These are phyloP conservation scores for Urocitellus parryii DNA, from an alignment of 2,113 vertebrate genomes.

Conservation along the genomic window DNA sequence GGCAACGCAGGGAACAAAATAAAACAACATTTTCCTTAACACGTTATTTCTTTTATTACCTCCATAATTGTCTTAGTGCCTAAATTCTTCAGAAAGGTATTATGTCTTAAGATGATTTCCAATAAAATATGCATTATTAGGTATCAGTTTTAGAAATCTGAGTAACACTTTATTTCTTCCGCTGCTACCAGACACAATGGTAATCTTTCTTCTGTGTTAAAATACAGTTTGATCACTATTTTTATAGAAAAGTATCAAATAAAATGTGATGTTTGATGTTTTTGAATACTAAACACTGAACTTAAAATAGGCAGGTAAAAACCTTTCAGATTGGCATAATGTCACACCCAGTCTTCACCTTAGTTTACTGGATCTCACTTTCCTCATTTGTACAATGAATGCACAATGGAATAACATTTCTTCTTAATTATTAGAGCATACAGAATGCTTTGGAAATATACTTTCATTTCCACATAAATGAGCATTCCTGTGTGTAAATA, in stretches of 20 bases:
- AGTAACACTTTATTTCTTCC: not conserved
- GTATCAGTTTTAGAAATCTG: not conserved
- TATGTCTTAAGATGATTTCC: not conserved
- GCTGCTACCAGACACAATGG: not conserved
- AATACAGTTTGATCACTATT: conserved; percentile 27
- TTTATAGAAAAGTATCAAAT: not conserved
- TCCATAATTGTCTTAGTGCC: not conserved
- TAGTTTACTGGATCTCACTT: not conserved
- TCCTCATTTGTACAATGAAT: not conserved
- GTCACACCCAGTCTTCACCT: not conserved
- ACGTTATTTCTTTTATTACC: not conserved
- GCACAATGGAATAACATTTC: not conserved
- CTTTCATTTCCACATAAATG: not conserved
- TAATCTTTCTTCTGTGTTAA: not conserved
- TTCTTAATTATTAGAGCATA: not conserved
- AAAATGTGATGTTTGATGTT: not conserved
- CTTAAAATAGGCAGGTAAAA: not conserved
- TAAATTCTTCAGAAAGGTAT: not conserved
- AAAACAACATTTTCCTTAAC: not conserved
- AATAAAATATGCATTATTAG: not conserved
- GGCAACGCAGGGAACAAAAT: not conserved
- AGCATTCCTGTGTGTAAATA: not conserved
- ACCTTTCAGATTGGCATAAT: not conserved
- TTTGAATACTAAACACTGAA: not conserved
- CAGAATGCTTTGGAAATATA: not conserved